A percentile compares a stretch with the other conserved stretches of the same genome.
phyloP scores from a whole-genome alignment of 64 coral and sea anemone species.

The Dendronephthya gigantea region DNA sequence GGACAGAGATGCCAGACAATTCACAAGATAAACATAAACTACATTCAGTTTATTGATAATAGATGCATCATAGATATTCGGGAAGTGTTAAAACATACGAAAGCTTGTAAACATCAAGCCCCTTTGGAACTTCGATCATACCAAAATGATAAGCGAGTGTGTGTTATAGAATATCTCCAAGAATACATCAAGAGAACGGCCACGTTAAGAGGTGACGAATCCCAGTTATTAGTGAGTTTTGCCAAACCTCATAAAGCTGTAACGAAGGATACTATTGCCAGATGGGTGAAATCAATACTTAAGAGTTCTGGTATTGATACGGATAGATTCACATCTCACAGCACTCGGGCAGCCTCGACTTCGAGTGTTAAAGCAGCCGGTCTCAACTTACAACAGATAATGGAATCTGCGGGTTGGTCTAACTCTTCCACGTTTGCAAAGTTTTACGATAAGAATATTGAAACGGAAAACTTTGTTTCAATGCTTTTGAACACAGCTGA shows the following conservation, averaged over 20 bases:
- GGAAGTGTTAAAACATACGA: too few species aligned
- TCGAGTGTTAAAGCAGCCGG: neutral
- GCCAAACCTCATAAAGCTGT: neutral
- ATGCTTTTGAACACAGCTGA: too few species aligned
- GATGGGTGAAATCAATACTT: neutral
- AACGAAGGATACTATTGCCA: neutral
- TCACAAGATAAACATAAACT: too few species aligned
- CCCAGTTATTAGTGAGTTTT: neutral
- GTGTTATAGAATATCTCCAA: neutral
- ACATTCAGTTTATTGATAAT: too few species aligned
- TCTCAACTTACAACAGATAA: neutral
- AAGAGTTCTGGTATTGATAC: neutral
- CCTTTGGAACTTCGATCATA: slow-evolving; percentile 9
- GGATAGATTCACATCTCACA: neutral
- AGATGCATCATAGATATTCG: too few species aligned
- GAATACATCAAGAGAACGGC: neutral
- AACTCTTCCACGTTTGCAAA: too few species aligned
- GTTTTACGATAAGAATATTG: too few species aligned
- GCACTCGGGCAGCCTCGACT: neutral
- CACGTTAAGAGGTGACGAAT: neutral
- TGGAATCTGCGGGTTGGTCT: neutral
- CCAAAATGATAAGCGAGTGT: neutral
- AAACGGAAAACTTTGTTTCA: too few species aligned
- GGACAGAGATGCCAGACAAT: too few species aligned
- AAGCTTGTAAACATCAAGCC: neutral